phyloP scores from a whole-genome alignment of 2,113 vertebrate species.

The Alethe diademata region DNA sequence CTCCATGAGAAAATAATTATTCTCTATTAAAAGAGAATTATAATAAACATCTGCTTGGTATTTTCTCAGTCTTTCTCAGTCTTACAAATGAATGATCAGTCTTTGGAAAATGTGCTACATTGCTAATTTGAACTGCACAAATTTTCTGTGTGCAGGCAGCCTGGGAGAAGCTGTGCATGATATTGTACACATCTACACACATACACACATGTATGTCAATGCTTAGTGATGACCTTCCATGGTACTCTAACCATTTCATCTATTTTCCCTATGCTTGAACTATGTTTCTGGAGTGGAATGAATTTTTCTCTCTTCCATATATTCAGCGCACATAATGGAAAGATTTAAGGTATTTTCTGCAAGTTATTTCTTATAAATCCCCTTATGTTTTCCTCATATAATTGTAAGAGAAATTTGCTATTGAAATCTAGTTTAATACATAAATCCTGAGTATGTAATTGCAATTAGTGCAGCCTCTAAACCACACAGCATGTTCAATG shows the following conservation, averaged over 20 bases:
- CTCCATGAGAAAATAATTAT: background rate
- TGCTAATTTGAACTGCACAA: background rate
- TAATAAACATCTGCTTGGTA: background rate
- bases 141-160: background rate
- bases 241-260: background rate
- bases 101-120: background rate
- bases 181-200: background rate
- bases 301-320: background rate
- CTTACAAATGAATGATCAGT: background rate
- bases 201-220: too few relatives aligned
- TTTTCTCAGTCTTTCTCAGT: background rate
- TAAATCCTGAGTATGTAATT: background rate
- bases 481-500: rapidly evolving
- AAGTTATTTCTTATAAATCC: background rate
- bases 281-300: background rate
- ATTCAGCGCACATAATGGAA: background rate
- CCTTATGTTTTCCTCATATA: background rate
- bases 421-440: background rate
- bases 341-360: background rate
- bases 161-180: background rate
- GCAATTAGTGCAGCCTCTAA: background rate
- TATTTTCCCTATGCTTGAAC: background rate
- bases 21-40: background rate
- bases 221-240: background rate
- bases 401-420: background rate